Evolutionary conservation across 2,113 vertebrate genomes (phyloP), one percentile per base, ranked within the genome.

Genomic region (Catharus fuscescens): DNA sequence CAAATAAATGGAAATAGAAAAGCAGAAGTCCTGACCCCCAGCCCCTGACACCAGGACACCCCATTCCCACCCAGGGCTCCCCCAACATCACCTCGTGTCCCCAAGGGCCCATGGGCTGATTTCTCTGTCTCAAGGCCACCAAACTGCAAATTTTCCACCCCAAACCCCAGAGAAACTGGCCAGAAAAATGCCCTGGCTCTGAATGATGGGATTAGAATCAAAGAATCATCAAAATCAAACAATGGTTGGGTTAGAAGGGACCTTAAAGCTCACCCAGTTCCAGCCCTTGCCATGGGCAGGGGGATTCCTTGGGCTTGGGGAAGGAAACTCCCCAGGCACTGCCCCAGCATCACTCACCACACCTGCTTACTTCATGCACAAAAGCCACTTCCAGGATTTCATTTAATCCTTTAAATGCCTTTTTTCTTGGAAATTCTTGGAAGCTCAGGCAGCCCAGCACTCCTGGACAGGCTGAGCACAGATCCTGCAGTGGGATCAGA

Each of bases 71-170:
- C 31, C 4, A 0, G 1, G 3, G 13, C 48, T 67, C 65, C 72
- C 3, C 0, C 1, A 1, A 10, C 50, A 12, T 12, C 88, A 8
- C 1, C 42, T n/a, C 25, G 3, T 18, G 28, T 38, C 47, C 69
- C 17, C 12, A 13, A 1, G 5, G 18, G 10, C 14, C 5, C 3
- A 0, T 0, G 32, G 38, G 40, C 3, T 8, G 52, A 14, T 20
- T 26, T 6, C 25, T 44, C 3, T 7, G 4, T 4, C 70, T 3
- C 8, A 72, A 1, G 0, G 20, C 34, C 42, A 26, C 66, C 3
- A 9, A 73, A 29, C 16, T 20, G 10, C 38, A 26, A 8, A 5
- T 34, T 62, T 71, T 24, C 74, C 29, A 64, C 29, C 25, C 14
- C 16, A 32, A 34, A 5, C 1, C 34, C 18, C 26, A 20, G 47